Conservation (phyloP, 2,797 vertebrate species). For the Sebastes alutus region DNA sequence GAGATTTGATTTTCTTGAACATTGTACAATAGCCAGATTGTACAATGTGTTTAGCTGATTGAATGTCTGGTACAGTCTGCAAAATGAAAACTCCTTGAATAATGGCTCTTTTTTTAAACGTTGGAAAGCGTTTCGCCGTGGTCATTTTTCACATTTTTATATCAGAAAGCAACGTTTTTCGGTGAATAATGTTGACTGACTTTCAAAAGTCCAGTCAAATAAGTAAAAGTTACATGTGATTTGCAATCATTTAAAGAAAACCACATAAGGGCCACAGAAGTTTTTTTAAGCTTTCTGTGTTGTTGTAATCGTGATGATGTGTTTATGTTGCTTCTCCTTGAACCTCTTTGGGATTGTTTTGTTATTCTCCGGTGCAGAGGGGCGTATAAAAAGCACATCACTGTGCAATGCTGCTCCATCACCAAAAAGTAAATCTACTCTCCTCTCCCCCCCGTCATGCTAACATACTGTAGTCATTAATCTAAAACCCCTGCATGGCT, state of each 20-base stretch:
- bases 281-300: background rate
- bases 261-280: background rate
- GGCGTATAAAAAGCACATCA: constrained; percentile 48
- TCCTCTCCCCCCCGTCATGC: constrained; percentile 16
- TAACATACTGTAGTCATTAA: constrained; percentile 57
- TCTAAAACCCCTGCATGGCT: constrained; percentile 50
- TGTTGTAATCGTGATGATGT: background rate
- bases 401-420: constrained; percentile 52
- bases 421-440: constrained; percentile 73
- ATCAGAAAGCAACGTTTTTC: background rate
- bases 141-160: background rate
- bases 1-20: background rate
- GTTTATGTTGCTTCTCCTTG: background rate
- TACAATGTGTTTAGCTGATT: background rate
- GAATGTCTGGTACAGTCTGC: background rate
- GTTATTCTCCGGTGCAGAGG: constrained; percentile 74
- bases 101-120: background rate
- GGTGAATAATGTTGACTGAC: background rate
- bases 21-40: background rate
- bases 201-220: background rate
- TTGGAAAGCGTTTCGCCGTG: background rate
- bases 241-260: background rate
- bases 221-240: background rate
- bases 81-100: background rate
- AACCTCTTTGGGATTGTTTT: constrained; percentile 2